phyloP scores from a whole-genome alignment of 2,797 vertebrate species.

The Cossypha heuglini region DNA sequence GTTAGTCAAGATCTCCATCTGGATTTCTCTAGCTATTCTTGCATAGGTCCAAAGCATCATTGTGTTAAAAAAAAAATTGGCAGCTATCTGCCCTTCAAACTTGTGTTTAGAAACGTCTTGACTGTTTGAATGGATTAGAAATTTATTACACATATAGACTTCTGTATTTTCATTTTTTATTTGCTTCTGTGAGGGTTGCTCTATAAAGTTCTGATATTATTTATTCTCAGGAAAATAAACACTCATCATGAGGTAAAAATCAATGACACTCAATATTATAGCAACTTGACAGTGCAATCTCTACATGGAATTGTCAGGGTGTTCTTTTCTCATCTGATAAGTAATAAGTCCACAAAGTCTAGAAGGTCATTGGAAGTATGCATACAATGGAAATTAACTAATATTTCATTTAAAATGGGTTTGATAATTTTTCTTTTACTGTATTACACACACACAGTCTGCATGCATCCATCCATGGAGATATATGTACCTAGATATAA shows the following conservation, averaged over 20 bases:
- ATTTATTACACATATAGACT: not conserved
- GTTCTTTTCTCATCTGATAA: not conserved
- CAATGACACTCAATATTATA: not conserved
- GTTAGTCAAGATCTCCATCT: not conserved
- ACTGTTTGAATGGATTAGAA: not conserved
- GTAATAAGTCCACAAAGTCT: not conserved
- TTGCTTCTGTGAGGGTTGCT: not conserved
- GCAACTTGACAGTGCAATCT: not conserved
- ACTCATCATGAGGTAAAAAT: not conserved
- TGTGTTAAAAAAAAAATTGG: not conserved
- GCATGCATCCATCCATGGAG: not conserved
- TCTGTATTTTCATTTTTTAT: not conserved
- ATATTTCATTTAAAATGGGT: not conserved
- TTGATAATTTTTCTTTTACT: not conserved
- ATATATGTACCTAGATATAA: not conserved
- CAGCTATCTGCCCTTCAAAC: not conserved
- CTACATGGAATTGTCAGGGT: not conserved
- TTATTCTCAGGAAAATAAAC: not conserved
- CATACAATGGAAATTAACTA: not conserved
- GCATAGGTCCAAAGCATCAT: not conserved
- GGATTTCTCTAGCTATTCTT: not conserved
- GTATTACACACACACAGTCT: not conserved
- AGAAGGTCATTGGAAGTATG: not conserved
- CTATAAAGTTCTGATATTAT: not conserved
- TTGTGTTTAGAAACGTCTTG: not conserved